Percentiles rank a stretch among this genome's conserved stretches.
Evolutionary conservation across 2,888 invertebrate genomes (phyloP).

Genomic region (Trachelus iudaicus): DNA sequence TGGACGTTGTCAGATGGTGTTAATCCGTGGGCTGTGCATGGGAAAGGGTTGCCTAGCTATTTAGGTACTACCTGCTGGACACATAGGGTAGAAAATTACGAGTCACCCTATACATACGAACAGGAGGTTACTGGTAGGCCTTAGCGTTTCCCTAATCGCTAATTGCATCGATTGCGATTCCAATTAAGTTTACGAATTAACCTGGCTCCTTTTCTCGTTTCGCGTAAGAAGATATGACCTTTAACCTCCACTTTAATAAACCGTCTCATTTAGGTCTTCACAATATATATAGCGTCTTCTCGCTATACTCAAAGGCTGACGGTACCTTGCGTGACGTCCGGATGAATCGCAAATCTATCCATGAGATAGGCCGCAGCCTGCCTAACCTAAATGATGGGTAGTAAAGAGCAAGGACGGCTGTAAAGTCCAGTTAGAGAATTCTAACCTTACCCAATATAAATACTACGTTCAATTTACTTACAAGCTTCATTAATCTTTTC

Average conservation of each 20-base stretch:
- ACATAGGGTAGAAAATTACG: conserved; percentile 43
- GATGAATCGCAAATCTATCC: no score
- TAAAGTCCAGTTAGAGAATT: background rate
- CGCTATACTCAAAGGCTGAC: no score
- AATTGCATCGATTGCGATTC: conserved; percentile 40
- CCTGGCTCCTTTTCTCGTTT: no score
- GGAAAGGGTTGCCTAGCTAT: conserved; percentile 2
- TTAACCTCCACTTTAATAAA: no score
- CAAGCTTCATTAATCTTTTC: background rate
- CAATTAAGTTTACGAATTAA: conserved; percentile 39
- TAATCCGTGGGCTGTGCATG: conserved; percentile 23
- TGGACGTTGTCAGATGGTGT: conserved; percentile 15
- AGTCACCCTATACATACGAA: conserved; percentile 34
- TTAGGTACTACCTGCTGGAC: no score
- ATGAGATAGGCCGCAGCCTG: no score
- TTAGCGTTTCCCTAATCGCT: conserved; percentile 40
- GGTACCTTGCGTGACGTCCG: no score
- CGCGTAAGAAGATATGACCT: no score
- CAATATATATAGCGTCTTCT: no score
- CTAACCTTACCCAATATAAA: background rate
- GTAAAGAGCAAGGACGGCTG: no score
- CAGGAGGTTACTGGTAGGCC: conserved; percentile 35
- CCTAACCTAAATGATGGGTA: no score
- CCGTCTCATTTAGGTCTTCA: no score
- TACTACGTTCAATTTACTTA: background rate